These are phyloP conservation scores for Eucriotettix oculatus DNA, from an alignment of 2,888 invertebrate genomes.

Conservation along the genomic window DNA sequence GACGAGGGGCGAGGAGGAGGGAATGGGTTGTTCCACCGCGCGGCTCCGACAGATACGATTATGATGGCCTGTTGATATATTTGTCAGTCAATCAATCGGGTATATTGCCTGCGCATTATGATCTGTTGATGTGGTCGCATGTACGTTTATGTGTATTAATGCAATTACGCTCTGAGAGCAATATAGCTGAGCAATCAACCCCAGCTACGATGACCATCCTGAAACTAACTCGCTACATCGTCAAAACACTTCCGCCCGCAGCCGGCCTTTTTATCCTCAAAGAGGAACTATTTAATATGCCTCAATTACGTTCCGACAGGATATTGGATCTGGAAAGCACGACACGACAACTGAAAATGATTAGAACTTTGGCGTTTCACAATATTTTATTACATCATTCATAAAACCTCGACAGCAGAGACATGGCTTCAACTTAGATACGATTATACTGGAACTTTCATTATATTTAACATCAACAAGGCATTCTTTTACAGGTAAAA, in stretches of 20 bases:
- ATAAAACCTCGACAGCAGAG: no score
- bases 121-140: slow-evolving; percentile 8
- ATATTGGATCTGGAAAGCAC: no score
- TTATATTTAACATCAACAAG: no score
- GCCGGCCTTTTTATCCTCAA: no score
- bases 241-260: background rate
- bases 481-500: no score
- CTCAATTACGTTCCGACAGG: no score
- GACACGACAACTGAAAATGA: no score
- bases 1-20: background rate
- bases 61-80: slow-evolving; percentile 8
- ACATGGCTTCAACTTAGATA: no score
- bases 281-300: no score
- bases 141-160: slow-evolving; percentile 10
- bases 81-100: slow-evolving; percentile 12
- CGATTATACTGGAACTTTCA: no score
- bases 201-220: background rate
- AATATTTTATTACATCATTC: no score
- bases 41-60: background rate
- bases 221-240: background rate
- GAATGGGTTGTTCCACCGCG: background rate
- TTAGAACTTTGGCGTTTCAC: no score
- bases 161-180: slow-evolving; percentile 6
- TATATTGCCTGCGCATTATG: slow-evolving; percentile 10
- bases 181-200: slow-evolving; percentile 3